These are phyloP conservation scores for Cylas formicarius DNA, from an alignment of 1,140 invertebrate species.

Conservation along the genomic window DNA sequence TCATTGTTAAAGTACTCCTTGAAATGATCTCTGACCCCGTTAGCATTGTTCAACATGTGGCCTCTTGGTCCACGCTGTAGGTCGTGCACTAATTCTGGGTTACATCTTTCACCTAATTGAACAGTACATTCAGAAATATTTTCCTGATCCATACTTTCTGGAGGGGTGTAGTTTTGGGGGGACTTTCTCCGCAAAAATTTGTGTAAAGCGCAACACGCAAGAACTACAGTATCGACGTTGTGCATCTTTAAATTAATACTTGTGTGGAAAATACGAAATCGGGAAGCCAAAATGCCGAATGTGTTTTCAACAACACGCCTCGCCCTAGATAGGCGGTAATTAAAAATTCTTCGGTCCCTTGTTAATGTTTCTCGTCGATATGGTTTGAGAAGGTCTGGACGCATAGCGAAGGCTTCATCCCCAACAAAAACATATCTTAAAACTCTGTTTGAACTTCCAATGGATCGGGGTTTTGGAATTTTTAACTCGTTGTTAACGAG, in stretches of 20 bases:
- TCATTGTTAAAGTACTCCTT: constrained; percentile 14
- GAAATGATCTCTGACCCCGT: constrained; percentile 7
- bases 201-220: constrained; percentile 13
- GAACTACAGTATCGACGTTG: constrained; percentile 13
- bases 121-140: constrained; percentile 16
- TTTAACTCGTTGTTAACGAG: constrained; percentile 14
- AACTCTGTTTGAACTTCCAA: not conserved
- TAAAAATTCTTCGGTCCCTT: constrained; percentile 26
- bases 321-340: constrained; percentile 21
- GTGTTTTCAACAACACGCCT: constrained; percentile 42
- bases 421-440: constrained; percentile 17
- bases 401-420: constrained; percentile 42
- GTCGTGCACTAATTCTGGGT: constrained; percentile 11
- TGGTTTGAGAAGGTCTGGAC: constrained; percentile 42
- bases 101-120: constrained; percentile 13
- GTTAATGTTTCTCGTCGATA: constrained; percentile 34
- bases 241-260: constrained; percentile 16
- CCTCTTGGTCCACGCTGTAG: constrained; percentile 13
- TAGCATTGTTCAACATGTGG: not conserved
- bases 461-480: constrained; percentile 13
- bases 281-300: constrained; percentile 41
- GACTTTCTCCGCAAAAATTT: constrained; percentile 12
- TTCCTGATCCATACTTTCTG: constrained; percentile 12
- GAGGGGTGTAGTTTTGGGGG: constrained; percentile 10
- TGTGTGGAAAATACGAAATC: constrained; percentile 17